phyloP scores from a whole-genome alignment of 2,888 invertebrate genomes.

The Aspidiotus rigidus region DNA sequence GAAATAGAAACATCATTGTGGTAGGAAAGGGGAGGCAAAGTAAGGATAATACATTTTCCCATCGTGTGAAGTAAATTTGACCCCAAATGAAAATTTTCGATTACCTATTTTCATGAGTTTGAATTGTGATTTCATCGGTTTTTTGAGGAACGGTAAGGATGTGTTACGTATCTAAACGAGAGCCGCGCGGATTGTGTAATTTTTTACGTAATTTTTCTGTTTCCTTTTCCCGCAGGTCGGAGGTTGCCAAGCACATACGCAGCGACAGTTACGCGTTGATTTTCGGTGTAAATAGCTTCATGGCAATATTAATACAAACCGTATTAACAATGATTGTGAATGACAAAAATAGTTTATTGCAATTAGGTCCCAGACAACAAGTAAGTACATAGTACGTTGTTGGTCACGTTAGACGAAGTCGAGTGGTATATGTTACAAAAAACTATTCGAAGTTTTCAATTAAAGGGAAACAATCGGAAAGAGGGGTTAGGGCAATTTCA shows the following conservation, averaged over 20 bases:
- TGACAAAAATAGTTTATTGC: slow-evolving; percentile 40
- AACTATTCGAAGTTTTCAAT: too few species aligned
- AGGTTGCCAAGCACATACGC: slow-evolving; percentile 70
- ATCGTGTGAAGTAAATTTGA: background rate
- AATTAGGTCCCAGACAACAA: slow-evolving; percentile 42
- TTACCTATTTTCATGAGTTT: too few species aligned
- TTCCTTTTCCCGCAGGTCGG: slow-evolving; percentile 52
- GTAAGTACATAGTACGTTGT: slow-evolving; percentile 39
- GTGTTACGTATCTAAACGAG: background rate
- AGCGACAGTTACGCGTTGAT: slow-evolving; percentile 82
- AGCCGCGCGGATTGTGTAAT: background rate
- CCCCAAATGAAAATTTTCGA: too few species aligned
- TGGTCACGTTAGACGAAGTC: too few species aligned
- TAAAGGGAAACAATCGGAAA: too few species aligned
- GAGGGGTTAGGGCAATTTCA: too few species aligned
- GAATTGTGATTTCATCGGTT: too few species aligned
- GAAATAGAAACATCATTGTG: background rate
- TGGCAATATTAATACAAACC: slow-evolving; percentile 69
- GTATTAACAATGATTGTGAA: slow-evolving; percentile 61
- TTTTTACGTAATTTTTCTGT: background rate
- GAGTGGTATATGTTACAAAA: too few species aligned
- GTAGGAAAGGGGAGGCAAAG: background rate
- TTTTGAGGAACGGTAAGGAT: background rate
- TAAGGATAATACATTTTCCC: background rate
- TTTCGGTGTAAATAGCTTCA: slow-evolving; percentile 79